These are phyloP conservation scores for Chondrosia reniformis DNA, from an alignment of 37 sponge, comb jelly and placozoan genomes.

Conservation along the genomic window DNA sequence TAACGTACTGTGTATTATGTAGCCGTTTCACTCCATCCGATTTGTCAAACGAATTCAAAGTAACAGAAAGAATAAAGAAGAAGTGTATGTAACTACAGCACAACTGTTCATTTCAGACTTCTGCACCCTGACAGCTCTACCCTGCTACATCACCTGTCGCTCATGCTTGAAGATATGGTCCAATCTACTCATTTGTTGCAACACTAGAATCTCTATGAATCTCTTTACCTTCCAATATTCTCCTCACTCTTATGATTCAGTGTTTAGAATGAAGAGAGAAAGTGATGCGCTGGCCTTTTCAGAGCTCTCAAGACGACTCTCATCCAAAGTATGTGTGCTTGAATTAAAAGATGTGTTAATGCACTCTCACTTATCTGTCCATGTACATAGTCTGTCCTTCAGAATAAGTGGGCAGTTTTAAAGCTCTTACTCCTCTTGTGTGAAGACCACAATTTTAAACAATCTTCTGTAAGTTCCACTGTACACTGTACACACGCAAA, in stretches of 20 bases:
- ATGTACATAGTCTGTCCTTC: constrained; percentile 2
- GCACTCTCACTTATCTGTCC: no score
- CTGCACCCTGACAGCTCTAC: not conserved
- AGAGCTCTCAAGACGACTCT: constrained; percentile 55
- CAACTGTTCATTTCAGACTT: not conserved
- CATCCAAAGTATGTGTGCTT: constrained; percentile 27
- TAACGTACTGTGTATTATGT: not conserved
- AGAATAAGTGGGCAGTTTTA: constrained; percentile 17
- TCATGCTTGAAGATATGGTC: not conserved
- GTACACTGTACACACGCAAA: no score
- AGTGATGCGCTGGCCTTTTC: constrained; percentile 53
- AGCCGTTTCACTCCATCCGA: constrained; percentile 40
- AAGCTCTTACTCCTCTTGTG: constrained; percentile 11
- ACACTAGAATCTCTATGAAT: no score
- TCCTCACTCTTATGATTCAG: constrained; percentile 24
- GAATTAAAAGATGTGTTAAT: no score
- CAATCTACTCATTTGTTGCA: not conserved
- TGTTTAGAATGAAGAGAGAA: constrained; percentile 50
- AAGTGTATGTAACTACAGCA: constrained; percentile 47
- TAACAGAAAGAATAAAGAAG: constrained; percentile 75
- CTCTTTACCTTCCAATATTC: not conserved
- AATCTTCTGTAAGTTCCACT: no score
- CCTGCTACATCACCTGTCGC: not conserved
- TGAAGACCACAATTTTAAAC: no score
- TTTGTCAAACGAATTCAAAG: constrained; percentile 42